These are phyloP conservation scores for Meriones unguiculatus DNA, from an alignment of 2,113 vertebrate species.

Conservation along the genomic window DNA sequence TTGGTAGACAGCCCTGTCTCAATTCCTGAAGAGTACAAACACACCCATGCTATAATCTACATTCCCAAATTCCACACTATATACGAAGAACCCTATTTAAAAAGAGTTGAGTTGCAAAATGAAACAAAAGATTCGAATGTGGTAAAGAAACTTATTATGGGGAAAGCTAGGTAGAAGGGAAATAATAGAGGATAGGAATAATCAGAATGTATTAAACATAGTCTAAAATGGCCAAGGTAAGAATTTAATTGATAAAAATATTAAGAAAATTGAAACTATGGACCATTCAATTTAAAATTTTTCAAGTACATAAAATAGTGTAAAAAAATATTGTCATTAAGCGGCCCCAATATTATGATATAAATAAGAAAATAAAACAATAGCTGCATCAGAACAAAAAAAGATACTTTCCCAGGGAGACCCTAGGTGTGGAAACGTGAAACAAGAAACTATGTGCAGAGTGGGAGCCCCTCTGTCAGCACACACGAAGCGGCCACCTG, in stretches of 20 bases:
- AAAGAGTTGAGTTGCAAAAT: not conserved
- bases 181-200: not conserved
- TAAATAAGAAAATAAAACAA: conserved; percentile 41
- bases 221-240: not conserved
- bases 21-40: not conserved
- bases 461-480: not conserved
- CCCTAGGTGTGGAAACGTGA: not conserved
- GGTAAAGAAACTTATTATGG: not conserved
- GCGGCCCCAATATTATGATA: not conserved
- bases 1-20: not conserved
- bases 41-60: not conserved
- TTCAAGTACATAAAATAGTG: not conserved
- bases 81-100: not conserved
- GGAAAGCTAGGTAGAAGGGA: not conserved
- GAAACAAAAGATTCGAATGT: not conserved
- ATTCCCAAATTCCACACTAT: not conserved
- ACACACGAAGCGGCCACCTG: not conserved
- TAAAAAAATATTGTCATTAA: not conserved
- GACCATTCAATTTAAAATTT: not conserved
- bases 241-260: not conserved
- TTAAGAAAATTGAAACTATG: not conserved
- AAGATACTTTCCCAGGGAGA: not conserved
- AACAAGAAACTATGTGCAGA: not conserved
- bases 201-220: not conserved
- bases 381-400: not conserved